phyloP scores from a whole-genome alignment of 2,797 vertebrate genomes.

The Eremophila alpestris region DNA sequence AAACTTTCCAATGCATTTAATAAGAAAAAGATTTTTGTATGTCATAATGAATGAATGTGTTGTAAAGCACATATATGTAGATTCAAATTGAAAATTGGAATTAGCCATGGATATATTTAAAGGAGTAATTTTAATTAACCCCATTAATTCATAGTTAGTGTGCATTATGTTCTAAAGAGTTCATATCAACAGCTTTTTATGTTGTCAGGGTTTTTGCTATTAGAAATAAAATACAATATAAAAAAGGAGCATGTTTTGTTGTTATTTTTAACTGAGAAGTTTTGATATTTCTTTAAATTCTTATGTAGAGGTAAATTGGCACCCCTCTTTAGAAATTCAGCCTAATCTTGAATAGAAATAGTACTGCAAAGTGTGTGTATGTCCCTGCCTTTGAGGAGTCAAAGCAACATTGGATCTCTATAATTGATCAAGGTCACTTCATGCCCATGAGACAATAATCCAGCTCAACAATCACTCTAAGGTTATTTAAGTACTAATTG shows the following conservation, averaged over 20 bases:
- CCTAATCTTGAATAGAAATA: background rate
- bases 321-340: background rate
- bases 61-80: background rate
- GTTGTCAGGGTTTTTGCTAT: background rate
- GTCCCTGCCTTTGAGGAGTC: background rate
- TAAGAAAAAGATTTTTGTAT: background rate
- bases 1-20: background rate
- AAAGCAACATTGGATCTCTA: background rate
- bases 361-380: background rate
- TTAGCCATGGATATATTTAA: background rate
- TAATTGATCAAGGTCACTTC: background rate
- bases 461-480: background rate
- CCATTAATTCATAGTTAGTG: background rate
- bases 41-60: background rate
- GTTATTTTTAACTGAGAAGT: background rate
- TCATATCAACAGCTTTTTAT: background rate
- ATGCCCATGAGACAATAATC: background rate
- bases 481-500: background rate
- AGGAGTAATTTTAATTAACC: conserved; percentile 24
- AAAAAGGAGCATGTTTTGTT: background rate
- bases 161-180: background rate
- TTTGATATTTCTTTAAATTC: background rate
- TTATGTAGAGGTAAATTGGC: background rate
- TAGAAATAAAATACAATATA: background rate
- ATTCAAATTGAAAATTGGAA: background rate